phyloP scores from a whole-genome alignment of 1,140 invertebrate species.

The Meloidogyne exigua region DNA sequence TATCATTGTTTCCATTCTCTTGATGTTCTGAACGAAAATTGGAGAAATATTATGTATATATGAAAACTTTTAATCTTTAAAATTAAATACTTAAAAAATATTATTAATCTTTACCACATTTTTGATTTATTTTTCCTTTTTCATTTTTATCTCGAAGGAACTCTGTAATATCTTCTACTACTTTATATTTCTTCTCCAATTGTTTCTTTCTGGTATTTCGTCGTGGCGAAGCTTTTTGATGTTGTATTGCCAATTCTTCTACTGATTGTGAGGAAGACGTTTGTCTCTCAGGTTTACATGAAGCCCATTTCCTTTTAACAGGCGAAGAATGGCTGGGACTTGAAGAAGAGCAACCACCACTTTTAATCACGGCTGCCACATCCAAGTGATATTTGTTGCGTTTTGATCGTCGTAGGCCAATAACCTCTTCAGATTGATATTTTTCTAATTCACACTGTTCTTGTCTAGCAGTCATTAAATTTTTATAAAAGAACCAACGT shows the following conservation, averaged over 20 bases:
- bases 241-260: not conserved
- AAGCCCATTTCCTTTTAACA: not conserved
- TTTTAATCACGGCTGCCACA: slow-evolving; percentile 26
- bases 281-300: not conserved
- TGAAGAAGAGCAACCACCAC: not conserved
- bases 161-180: too few relatives aligned
- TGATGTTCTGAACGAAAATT: too few relatives aligned
- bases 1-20: too few relatives aligned
- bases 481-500: not conserved
- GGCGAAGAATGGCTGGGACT: not conserved
- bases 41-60: too few relatives aligned
- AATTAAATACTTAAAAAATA: too few relatives aligned
- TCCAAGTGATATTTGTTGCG: slow-evolving; percentile 41
- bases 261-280: not conserved
- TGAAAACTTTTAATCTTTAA: not conserved
- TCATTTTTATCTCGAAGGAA: not conserved
- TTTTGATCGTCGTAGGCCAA: slow-evolving; percentile 30
- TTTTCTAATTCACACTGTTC: not conserved
- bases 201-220: not conserved
- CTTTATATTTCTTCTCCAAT: too few relatives aligned
- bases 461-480: not conserved
- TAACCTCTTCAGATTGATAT: not conserved
- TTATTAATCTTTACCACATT: not conserved
- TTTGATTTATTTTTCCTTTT: not conserved
- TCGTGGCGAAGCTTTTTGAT: not conserved